Percentiles rank a stretch among this genome's conserved stretches.
phyloP scores from a whole-genome alignment of 2,888 invertebrate genomes.

The Idaea biselata region DNA sequence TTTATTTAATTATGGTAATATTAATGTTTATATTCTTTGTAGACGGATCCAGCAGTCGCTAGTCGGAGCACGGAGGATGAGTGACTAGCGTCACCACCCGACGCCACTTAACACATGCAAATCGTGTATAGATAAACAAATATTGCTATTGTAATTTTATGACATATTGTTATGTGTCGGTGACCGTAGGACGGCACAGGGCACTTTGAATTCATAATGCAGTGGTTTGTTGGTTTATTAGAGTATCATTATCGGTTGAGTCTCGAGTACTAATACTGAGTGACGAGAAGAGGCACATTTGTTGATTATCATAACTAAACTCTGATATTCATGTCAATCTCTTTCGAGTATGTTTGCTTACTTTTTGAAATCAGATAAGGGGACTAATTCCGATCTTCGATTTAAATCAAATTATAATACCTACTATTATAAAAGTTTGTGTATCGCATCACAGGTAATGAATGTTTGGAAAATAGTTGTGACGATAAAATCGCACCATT shows the following conservation, averaged over 20 bases:
- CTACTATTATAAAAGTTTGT: no score
- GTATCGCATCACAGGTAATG: no score
- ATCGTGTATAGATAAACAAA: slow-evolving; percentile 75
- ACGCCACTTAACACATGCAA: slow-evolving; percentile 72
- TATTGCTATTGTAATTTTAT: slow-evolving; percentile 73
- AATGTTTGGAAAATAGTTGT: no score
- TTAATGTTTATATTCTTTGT: neutral
- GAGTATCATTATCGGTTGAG: slow-evolving; percentile 24
- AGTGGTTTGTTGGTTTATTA: slow-evolving; percentile 23
- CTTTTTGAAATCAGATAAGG: no score
- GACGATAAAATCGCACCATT: no score
- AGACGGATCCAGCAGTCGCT: neutral
- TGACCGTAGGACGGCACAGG: slow-evolving; percentile 58
- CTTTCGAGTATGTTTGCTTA: slow-evolving; percentile 12
- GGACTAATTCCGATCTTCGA: no score
- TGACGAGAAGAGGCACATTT: slow-evolving; percentile 7
- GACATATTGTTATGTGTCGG: slow-evolving; percentile 62
- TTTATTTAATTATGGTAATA: neutral
- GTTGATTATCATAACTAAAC: slow-evolving; percentile 8
- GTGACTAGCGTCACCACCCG: slow-evolving; percentile 42
- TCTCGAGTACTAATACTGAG: neutral
- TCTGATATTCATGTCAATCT: slow-evolving; percentile 9
- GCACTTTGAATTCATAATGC: slow-evolving; percentile 61
- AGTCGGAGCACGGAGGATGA: no score
- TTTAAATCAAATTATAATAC: no score